phyloP scores from a whole-genome alignment of 2,113 vertebrate species.

The Pseudolaguvia tuberculata region DNA sequence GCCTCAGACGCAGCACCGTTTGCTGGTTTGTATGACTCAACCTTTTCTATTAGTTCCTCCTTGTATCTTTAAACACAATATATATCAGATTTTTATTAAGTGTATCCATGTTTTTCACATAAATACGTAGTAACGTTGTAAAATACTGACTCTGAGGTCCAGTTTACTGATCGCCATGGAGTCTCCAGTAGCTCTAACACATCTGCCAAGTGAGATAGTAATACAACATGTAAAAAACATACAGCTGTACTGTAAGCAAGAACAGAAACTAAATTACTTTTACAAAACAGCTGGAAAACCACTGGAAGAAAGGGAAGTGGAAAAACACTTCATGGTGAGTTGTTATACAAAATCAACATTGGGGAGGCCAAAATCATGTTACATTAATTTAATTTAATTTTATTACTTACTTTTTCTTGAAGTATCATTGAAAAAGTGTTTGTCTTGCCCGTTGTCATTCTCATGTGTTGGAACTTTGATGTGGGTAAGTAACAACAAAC shows the following conservation, averaged over 20 bases:
- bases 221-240: not conserved
- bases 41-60: slow-evolving; percentile 50
- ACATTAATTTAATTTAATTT: no score
- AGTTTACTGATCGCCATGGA: slow-evolving; percentile 56
- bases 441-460: not conserved
- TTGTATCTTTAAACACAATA: slow-evolving; percentile 48
- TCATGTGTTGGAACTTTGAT: not conserved
- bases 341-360: no score
- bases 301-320: no score
- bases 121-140: not conserved
- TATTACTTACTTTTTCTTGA: no score
- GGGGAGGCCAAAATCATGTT: no score
- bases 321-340: no score
- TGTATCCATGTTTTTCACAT: not conserved
- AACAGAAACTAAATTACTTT: no score
- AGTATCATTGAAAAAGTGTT: not conserved
- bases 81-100: not conserved
- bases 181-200: slow-evolving; percentile 1
- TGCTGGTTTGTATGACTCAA: slow-evolving; percentile 56
- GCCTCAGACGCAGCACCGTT: slow-evolving; percentile 45
- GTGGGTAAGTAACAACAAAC: not conserved
- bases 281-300: no score
- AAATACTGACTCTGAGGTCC: slow-evolving; percentile 60
- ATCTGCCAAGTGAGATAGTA: not conserved
- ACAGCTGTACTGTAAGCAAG: not conserved